Percentiles rank a stretch among this genome's conserved stretches.
Conservation (phyloP, 1,140 invertebrate genomes). For the Tetragnatha versicolor region DNA sequence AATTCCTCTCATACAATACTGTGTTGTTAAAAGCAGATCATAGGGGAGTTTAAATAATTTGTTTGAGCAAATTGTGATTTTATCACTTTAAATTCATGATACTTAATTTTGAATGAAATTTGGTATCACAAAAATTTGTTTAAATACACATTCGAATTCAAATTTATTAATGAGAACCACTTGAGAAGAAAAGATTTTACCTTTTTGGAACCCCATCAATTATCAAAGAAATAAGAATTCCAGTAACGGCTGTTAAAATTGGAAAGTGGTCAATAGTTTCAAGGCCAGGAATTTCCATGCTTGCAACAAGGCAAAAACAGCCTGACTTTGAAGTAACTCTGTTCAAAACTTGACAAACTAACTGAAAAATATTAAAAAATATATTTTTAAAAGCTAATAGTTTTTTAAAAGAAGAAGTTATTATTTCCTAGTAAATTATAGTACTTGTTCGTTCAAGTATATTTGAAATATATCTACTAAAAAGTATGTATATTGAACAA, state of each 20-base stretch:
- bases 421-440: no score
- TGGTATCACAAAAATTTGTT: no score
- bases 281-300: slow-evolving; percentile 74
- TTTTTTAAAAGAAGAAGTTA: no score
- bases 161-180: background rate
- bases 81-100: no score
- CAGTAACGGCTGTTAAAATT: slow-evolving; percentile 73
- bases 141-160: background rate
- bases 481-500: no score
- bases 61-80: no score
- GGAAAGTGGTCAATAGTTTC: slow-evolving; percentile 77
- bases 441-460: no score
- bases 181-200: slow-evolving; percentile 48
- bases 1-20: no score
- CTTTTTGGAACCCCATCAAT: slow-evolving; percentile 62
- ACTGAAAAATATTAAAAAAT: slow-evolving; percentile 62
- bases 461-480: no score
- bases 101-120: no score
- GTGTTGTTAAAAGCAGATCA: no score
- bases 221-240: slow-evolving; percentile 72
- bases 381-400: background rate
- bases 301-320: slow-evolving; percentile 75
- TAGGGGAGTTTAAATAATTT: no score
- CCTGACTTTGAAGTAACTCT: slow-evolving; percentile 73
- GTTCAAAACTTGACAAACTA: slow-evolving; percentile 76